Base-by-base conservation (phyloP, 1,140 invertebrate species). In the Drosophila orena region DNA sequence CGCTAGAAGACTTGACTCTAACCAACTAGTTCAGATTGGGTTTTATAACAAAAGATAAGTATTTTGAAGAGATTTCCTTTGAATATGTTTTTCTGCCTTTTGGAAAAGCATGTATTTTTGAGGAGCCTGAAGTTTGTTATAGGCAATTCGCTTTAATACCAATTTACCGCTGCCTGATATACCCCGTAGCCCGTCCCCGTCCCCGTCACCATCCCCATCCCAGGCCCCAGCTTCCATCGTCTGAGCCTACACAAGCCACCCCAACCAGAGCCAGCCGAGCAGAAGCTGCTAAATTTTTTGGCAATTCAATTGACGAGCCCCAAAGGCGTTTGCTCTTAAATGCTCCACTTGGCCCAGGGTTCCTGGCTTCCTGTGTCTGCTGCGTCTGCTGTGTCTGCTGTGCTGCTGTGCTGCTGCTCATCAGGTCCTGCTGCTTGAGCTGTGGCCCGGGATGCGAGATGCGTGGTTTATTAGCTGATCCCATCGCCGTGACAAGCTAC, bases 211-310 rank as follows among this genome's bases (percentile, higher is more conserved):
- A 38, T 38, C 27, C n/a, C 6, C 27, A 30, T 12, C 15, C n/a
- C 50, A 49, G 10, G 3, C 30, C 15, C 52, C 34, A n/a, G 5
- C 50, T 38, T 53, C 47, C 38, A 53, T 12, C 24, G 35, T 34
- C 56, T 50, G 30, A 20, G 38, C 24, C 53, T 40, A 50, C 52
- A n/a, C 20, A 68, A 40, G 50, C 27, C 66, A 46, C 34, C 70
- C 57, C 57, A 54, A 50, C 70, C 30, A 50, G 11, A 68, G 8
- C 22, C 46, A 75, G 4, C 59, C 52, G 35, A 71, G 59, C 81
- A 89, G 84, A 78, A 88, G 81, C 83, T 88, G 83, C 81, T 86
- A 88, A 89, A 84, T 84, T 84, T 88, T 90, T 89, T 89, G 79
- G 79, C 84, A 89, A 89, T 89, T 89, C 84, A 89, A 89, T 89